Evolutionary conservation across 2,888 invertebrate genomes (phyloP), one percentile per base, ranked within the genome.

Genomic region (Cabera pusaria): DNA sequence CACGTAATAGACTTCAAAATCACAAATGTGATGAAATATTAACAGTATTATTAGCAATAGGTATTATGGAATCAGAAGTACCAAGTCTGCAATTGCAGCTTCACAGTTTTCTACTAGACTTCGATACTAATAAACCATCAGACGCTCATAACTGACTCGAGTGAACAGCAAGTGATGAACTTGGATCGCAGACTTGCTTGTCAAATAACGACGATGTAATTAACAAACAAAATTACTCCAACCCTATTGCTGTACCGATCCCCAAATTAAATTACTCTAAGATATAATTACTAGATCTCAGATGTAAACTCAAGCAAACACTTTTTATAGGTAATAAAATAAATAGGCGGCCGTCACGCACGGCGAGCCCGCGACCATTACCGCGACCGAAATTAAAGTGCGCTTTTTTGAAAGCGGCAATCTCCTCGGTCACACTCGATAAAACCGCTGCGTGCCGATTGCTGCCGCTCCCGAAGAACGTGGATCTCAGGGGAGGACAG

Each of bases 271-370:
- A 46, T 48, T 43, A 44, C 43, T 27, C 25, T 22, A 31, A 38
- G 38, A 37, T 37, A 36, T 41, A 42, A 42, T 31, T 36, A 35
- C 41, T 18, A 7, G 40, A 42, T 46, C 46, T 42, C 33, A 45
- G 35, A 39, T 44, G 44, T 46, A 51, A 51, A 49, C 45, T 43
- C 41, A 33, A 39, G 59, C 63, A 63, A 64, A 65, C 69, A 69
- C 68, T 70, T 81, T 84, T 83, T 84, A 85, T 80, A 73, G 79
- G 64, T 77, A 81, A 81, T 86, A 83, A 85, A 85, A 81, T 79
- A 80, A 81, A 82, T 78, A 78, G 72, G 74, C 67, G 65, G 66
- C 64, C 63, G 80, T 61, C 69, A 76, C 83, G 86, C 85, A 83
- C 86, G 86, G 68, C 57, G 62, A 8, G 74, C 64, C 54, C 62